Percentiles rank a stretch among this genome's conserved stretches.
Conservation (phyloP, 2,888 invertebrate genomes). For the Thalpophila matura region DNA sequence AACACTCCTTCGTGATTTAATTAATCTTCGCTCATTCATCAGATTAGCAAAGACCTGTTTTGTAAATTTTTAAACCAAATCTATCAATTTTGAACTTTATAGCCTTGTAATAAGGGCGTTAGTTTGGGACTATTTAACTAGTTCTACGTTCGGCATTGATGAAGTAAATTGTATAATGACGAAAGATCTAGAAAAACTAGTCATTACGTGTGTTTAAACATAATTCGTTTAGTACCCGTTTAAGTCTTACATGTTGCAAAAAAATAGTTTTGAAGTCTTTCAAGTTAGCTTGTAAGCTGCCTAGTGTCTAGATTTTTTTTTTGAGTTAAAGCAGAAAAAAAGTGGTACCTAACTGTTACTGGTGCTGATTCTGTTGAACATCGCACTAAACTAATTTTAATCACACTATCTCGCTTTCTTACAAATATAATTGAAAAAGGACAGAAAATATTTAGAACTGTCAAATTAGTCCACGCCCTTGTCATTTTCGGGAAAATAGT, state of each 20-base stretch:
- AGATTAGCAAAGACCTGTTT: conserved; percentile 32
- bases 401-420: too few species aligned
- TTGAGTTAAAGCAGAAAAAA: too few species aligned
- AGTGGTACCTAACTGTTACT: too few species aligned
- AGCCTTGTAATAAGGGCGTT: background rate
- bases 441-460: too few species aligned
- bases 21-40: conserved; percentile 42
- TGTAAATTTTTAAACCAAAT: background rate
- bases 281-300: too few species aligned
- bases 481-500: too few species aligned
- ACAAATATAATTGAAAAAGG: too few species aligned
- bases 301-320: too few species aligned
- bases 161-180: conserved; percentile 43
- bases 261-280: background rate
- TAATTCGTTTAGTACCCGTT: conserved; percentile 33
- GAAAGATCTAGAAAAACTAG: conserved; percentile 31
- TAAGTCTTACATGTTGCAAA: background rate
- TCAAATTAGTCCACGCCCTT: too few species aligned
- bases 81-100: conserved; percentile 26
- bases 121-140: background rate
- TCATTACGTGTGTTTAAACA: conserved; percentile 39
- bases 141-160: conserved; percentile 25
- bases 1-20: conserved; percentile 56
- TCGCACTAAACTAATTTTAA: too few species aligned
- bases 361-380: too few species aligned